Evolutionary conservation across 2,113 vertebrate genomes (phyloP).

Genomic region (Perognathus longimembris): DNA sequence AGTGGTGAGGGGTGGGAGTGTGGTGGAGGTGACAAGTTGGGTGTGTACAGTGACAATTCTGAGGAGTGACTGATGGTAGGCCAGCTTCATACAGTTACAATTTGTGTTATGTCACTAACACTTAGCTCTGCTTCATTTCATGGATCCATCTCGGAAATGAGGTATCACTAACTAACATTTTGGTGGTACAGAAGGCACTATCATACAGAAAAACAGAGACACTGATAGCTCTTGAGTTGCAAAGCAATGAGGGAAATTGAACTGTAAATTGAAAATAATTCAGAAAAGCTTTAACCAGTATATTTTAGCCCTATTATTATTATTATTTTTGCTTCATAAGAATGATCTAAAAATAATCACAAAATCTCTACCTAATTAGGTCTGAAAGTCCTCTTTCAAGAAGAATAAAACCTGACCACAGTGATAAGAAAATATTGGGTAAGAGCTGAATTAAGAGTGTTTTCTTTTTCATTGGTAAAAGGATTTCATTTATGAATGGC

Average conservation of each 20-base stretch:
- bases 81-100: neutral
- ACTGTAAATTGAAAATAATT: slow-evolving; percentile 5
- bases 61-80: neutral
- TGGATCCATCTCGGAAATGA: neutral
- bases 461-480: neutral
- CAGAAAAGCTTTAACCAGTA: neutral
- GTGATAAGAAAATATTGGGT: neutral
- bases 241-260: slow-evolving; percentile 25
- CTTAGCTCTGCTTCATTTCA: neutral
- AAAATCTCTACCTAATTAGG: neutral
- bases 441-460: neutral
- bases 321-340: neutral
- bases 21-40: neutral
- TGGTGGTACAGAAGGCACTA: neutral
- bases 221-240: neutral
- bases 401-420: slow-evolving; percentile 24
- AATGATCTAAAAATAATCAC: neutral
- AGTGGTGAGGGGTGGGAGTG: neutral
- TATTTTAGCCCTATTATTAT: neutral
- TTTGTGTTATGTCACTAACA: neutral
- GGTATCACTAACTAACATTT: neutral
- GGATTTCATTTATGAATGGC: neutral
- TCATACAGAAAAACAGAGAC: neutral
- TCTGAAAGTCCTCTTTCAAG: slow-evolving; percentile 15
- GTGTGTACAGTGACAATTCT: neutral